Conservation (phyloP, 1,140 invertebrate genomes). For the Drosophila elegans region DNA sequence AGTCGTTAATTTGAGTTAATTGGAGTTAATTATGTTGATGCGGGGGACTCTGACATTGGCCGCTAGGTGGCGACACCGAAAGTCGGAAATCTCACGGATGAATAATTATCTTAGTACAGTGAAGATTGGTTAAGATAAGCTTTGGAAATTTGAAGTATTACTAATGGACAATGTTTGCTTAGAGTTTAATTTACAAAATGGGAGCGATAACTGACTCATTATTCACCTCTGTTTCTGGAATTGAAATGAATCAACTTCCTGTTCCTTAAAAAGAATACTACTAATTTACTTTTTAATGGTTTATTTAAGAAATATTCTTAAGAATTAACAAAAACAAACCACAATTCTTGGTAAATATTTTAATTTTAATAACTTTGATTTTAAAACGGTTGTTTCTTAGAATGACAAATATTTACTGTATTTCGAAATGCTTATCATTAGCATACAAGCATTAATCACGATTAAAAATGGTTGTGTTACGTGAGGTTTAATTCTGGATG, state of each 20-base stretch:
- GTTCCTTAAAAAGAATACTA: no score
- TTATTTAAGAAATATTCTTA: no score
- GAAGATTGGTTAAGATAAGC: background rate
- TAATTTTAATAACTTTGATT: no score
- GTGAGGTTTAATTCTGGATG: conserved; percentile 16
- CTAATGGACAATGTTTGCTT: no score
- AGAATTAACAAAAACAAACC: no score
- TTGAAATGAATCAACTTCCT: background rate
- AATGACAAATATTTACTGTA: conserved; percentile 1
- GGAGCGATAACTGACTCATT: background rate
- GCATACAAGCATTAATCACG: conserved; percentile 27
- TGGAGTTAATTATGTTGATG: conserved; percentile 59
- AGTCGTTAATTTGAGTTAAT: conserved; percentile 51
- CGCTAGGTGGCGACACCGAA: conserved; percentile 43
- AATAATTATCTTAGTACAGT: conserved; percentile 30
- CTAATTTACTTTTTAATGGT: no score
- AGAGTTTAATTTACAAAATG: no score
- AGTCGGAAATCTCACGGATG: conserved; percentile 19
- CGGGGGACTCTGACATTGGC: conserved; percentile 1
- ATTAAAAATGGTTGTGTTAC: conserved; percentile 17
- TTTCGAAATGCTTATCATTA: conserved; percentile 24
- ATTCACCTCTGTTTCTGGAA: background rate
- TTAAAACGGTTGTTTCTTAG: background rate
- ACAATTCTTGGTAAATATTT: background rate
- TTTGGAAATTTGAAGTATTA: no score